These are phyloP conservation scores for Cryptocheilus praepositus DNA, from an alignment of 2,888 invertebrate genomes.

Conservation along the genomic window DNA sequence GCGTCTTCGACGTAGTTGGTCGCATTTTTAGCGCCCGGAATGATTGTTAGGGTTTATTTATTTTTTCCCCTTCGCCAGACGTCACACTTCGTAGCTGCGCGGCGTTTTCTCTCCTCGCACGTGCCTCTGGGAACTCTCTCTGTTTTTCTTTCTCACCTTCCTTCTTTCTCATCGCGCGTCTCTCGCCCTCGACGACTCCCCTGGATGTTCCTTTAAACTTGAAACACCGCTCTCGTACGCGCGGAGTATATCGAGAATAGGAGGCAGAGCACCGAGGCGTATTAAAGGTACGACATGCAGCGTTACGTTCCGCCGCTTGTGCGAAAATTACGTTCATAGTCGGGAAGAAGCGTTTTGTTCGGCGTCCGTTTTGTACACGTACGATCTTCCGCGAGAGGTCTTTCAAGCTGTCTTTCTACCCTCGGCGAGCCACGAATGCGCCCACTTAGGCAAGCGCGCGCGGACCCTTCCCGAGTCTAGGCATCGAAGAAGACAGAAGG, in stretches of 20 bases:
- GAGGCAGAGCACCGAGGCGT: not conserved
- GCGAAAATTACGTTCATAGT: no score
- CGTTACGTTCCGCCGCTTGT: no score
- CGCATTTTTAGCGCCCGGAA: conserved; percentile 38
- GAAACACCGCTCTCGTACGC: no score
- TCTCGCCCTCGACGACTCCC: conserved; percentile 1
- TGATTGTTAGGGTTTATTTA: conserved; percentile 45
- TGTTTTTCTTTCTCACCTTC: conserved; percentile 6
- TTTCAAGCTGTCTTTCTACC: no score
- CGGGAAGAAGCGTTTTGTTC: no score
- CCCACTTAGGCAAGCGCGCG: no score
- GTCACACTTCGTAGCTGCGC: not conserved
- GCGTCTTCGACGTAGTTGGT: conserved; percentile 45
- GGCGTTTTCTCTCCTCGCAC: not conserved
- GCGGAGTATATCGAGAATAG: no score
- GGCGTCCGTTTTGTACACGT: no score
- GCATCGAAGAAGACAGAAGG: no score
- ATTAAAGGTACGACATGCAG: conserved; percentile 7
- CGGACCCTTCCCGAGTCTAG: no score
- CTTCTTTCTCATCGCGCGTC: not conserved
- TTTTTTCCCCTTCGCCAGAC: conserved; percentile 21
- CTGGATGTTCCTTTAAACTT: not conserved
- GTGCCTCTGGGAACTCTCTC: not conserved
- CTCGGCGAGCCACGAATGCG: no score
- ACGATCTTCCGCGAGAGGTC: no score